Evolutionary conservation across 2,113 vertebrate species (phyloP).

Genomic region (Orcinus orca): DNA sequence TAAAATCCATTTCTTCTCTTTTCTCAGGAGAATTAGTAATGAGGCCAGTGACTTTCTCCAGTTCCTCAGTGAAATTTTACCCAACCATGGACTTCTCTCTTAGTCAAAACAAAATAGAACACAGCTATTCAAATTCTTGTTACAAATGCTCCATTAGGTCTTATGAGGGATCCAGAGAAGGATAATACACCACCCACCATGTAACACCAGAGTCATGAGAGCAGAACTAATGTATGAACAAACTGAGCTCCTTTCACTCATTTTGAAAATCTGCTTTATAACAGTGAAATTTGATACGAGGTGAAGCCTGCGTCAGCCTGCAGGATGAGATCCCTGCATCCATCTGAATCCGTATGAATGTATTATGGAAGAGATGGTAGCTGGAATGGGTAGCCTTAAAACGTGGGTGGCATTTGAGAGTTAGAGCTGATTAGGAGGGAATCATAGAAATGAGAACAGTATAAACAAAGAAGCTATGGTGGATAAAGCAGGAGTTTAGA

Average conservation of each 20-base stretch:
- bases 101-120: constrained; percentile 38
- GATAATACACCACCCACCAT: background rate
- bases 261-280: background rate
- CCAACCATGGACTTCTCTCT: background rate
- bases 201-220: background rate
- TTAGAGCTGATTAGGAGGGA: background rate
- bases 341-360: background rate
- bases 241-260: background rate
- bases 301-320: background rate
- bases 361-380: background rate
- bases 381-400: background rate
- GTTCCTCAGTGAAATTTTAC: constrained; percentile 14
- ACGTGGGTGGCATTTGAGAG: background rate
- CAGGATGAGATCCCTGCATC: background rate
- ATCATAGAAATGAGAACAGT: background rate
- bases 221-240: background rate
- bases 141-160: background rate
- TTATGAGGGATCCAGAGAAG: background rate
- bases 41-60: background rate
- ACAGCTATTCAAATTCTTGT: constrained; percentile 13
- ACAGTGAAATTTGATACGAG: background rate
- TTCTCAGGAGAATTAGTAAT: background rate
- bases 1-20: constrained; percentile 42
- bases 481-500: background rate
- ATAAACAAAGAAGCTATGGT: background rate